Evolutionary conservation across 2,797 vertebrate genomes (phyloP), one percentile per base, ranked within the genome.

Genomic region (Gymnoscopelus braueri): DNA sequence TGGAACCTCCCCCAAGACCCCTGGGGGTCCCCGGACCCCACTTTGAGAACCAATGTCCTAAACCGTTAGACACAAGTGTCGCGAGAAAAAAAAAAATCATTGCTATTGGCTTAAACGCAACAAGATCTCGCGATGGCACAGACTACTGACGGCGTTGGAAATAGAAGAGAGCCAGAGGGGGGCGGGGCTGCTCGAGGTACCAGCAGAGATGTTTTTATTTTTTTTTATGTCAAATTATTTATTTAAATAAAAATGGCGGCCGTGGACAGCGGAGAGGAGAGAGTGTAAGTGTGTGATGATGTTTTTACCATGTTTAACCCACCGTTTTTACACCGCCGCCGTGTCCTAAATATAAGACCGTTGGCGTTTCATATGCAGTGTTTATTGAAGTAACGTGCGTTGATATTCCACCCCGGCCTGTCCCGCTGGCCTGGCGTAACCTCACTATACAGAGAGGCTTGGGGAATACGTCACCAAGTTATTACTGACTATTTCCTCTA

Each of bases 171-270:
- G 85, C 85, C 84, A 58, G 77, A 88, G 90, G 85, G 39, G 91
- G 87, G 86, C 89, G 90, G 88, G 91, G 90, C 39, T 89, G 87
- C 89, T 88, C 80, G 84, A 89, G 88, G 87, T 44, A 44, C 39
- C 79, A 89, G 90, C 85, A 77, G 93, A 92, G 93, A 94, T 94
- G 93, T 95, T 94, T 93, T 90, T 91, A 88, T 91, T 92, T 93
- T 93, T 93, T 93, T 92, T 91, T 88, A 92, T 91, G 92, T 92
- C 85, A 89, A 92, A 92, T 94, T 94, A 95, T 95, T 94, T 94
- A 94, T 95, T 94, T 94, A 93, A 94, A 94, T 94, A 94, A 94
- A 95, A 95, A 95, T 95, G 95, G 95, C 95, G 93, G 95, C 95
- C 92, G 93, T 94, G 92, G 94, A 95, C 92, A 94, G 94, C 93